Evolutionary conservation across 1,140 invertebrate genomes (phyloP).

Genomic region (Dreissena polymorpha): DNA sequence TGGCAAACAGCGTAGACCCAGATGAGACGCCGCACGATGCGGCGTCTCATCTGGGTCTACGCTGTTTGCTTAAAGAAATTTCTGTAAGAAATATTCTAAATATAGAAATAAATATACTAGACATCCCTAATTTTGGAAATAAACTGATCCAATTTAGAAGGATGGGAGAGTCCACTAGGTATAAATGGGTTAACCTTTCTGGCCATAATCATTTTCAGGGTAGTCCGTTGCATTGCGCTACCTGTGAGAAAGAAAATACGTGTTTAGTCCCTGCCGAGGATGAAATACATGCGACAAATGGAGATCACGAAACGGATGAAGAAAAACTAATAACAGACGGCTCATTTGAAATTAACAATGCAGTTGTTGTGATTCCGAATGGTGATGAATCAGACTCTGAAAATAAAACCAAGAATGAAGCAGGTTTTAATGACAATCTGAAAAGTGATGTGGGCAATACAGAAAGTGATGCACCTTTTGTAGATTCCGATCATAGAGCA

Average conservation of each 20-base stretch:
- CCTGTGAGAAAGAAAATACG: background rate
- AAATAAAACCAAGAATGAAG: background rate
- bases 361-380: background rate
- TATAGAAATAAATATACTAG: no score
- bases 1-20: no score
- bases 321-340: background rate
- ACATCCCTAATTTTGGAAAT: no score
- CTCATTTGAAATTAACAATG: background rate
- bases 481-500: background rate
- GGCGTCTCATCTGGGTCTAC: no score
- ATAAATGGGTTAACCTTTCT: no score
- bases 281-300: background rate
- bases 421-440: background rate
- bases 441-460: background rate
- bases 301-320: background rate
- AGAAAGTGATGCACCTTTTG: no score
- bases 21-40: no score
- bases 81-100: no score
- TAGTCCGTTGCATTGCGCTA: background rate
- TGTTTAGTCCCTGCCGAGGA: background rate
- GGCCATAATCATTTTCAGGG: background rate
- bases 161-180: no score
- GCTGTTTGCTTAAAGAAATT: no score
- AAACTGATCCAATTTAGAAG: no score
- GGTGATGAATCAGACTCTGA: background rate